Evolutionary conservation across 1,140 invertebrate species (phyloP).

Genomic region (Calephelis nemesis): DNA sequence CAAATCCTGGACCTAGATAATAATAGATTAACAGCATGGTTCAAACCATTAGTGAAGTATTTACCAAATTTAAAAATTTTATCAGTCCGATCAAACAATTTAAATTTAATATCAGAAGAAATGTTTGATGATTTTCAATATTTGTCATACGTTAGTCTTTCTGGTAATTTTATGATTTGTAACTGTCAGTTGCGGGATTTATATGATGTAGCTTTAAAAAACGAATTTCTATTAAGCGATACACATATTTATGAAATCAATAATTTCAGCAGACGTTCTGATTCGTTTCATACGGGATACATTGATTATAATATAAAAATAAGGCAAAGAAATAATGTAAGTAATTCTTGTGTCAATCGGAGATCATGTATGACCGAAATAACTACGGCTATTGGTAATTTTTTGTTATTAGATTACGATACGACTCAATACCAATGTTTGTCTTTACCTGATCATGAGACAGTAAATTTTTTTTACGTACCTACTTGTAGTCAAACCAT

Average conservation of each 20-base stretch:
- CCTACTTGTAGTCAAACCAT: slow-evolving; percentile 34
- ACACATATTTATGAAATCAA: slow-evolving; percentile 2
- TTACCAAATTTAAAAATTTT: slow-evolving; percentile 67
- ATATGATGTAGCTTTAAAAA: slow-evolving; percentile 60
- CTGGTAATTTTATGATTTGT: slow-evolving; percentile 79
- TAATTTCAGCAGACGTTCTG: not conserved
- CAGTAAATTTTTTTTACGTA: slow-evolving; percentile 39
- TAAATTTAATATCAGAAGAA: slow-evolving; percentile 74
- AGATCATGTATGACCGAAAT: slow-evolving; percentile 15
- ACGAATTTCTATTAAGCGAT: slow-evolving; percentile 33
- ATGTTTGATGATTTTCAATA: slow-evolving; percentile 73
- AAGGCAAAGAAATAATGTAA: slow-evolving; percentile 32
- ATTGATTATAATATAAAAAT: slow-evolving; percentile 45
- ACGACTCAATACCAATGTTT: slow-evolving; percentile 50
- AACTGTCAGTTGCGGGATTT: slow-evolving; percentile 74
- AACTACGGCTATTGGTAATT: slow-evolving; percentile 25
- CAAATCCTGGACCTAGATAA: slow-evolving; percentile 73
- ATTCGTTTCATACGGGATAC: slow-evolving; percentile 42
- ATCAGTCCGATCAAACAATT: slow-evolving; percentile 74
- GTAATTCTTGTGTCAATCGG: slow-evolving; percentile 33
- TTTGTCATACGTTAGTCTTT: slow-evolving; percentile 63
- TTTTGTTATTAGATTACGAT: slow-evolving; percentile 52
- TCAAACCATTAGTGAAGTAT: slow-evolving; percentile 50
- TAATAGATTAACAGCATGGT: slow-evolving; percentile 79
- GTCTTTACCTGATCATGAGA: slow-evolving; percentile 33